These are phyloP conservation scores for Amia ocellicauda DNA, from an alignment of 2,113 vertebrate genomes.

Conservation along the genomic window DNA sequence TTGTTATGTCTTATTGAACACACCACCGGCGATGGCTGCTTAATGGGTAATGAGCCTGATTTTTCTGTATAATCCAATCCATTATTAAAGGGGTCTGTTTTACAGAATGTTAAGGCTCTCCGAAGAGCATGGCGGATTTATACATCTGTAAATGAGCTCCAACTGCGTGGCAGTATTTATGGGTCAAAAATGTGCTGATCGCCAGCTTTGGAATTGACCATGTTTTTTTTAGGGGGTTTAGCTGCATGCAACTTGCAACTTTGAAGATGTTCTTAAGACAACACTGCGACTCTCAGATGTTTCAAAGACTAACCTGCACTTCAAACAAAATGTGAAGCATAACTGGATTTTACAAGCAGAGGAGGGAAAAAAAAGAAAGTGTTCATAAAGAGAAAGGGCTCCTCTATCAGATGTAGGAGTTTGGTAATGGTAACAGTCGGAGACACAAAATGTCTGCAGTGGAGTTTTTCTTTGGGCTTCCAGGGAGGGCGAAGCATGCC, in stretches of 20 bases:
- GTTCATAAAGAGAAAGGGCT: too few species aligned
- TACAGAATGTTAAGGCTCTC: conserved; percentile 5
- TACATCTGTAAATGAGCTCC: neutral
- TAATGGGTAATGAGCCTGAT: conserved; percentile 12
- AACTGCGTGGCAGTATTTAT: neutral
- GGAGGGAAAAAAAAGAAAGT: too few species aligned
- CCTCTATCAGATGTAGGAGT: too few species aligned
- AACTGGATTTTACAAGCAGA: too few species aligned
- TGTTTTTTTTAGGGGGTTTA: neutral
- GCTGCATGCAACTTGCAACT: neutral
- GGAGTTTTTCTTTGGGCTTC: too few species aligned
- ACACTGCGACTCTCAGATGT: neutral
- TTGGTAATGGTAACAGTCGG: too few species aligned
- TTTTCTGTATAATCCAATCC: conserved; percentile 6
- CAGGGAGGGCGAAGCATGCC: too few species aligned
- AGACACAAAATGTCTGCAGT: too few species aligned
- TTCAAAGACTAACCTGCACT: neutral
- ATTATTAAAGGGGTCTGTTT: conserved; percentile 12
- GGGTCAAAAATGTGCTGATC: neutral
- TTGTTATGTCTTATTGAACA: conserved; percentile 21
- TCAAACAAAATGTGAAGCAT: neutral
- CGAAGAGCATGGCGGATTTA: neutral
- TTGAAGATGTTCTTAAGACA: neutral
- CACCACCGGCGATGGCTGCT: conserved; percentile 7
- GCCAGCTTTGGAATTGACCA: neutral